Percentiles rank a stretch among this genome's conserved stretches.
Conservation (phyloP, 2,797 vertebrate genomes). For the Clarias pachynema region DNA sequence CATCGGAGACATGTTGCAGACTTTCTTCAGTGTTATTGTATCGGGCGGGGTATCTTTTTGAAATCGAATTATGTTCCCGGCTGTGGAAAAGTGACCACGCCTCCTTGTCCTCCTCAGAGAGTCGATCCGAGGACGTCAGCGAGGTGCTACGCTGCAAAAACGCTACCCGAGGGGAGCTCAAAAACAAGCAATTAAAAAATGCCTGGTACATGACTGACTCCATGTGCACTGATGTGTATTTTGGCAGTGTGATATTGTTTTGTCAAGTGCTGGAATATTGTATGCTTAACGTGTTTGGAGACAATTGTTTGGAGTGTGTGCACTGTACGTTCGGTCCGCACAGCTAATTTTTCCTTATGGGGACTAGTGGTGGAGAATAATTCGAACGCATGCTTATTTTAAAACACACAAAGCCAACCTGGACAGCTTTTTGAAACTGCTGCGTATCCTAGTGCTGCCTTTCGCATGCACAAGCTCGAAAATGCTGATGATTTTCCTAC, state of each 20-base stretch:
- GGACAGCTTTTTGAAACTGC: background rate
- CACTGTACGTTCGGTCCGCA: background rate
- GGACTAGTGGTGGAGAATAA: background rate
- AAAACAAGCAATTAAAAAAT: slow-evolving; percentile 50
- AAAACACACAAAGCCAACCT: background rate
- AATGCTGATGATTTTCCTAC: background rate
- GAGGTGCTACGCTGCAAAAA: slow-evolving; percentile 43
- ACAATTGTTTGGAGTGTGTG: background rate
- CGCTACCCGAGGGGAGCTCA: slow-evolving; percentile 35
- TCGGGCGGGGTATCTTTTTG: slow-evolving; percentile 52
- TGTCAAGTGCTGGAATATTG: slow-evolving; percentile 5
- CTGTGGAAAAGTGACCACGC: background rate
- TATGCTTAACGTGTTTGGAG: slow-evolving; percentile 3
- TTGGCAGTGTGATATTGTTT: slow-evolving; percentile 29
- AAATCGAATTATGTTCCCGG: slow-evolving; percentile 69
- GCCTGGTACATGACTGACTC: slow-evolving; percentile 28
- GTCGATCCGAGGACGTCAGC: slow-evolving; percentile 41
- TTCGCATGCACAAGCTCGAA: background rate
- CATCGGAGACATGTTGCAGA: slow-evolving; percentile 33
- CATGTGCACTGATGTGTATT: slow-evolving; percentile 10
- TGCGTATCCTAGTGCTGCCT: no score
- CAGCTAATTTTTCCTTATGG: background rate
- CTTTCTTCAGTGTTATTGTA: slow-evolving; percentile 38
- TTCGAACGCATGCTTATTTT: background rate
- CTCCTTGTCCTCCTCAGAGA: slow-evolving; percentile 10